Evolutionary conservation across 2,888 invertebrate species (phyloP).

Genomic region (Cremastobaeus sp.): DNA sequence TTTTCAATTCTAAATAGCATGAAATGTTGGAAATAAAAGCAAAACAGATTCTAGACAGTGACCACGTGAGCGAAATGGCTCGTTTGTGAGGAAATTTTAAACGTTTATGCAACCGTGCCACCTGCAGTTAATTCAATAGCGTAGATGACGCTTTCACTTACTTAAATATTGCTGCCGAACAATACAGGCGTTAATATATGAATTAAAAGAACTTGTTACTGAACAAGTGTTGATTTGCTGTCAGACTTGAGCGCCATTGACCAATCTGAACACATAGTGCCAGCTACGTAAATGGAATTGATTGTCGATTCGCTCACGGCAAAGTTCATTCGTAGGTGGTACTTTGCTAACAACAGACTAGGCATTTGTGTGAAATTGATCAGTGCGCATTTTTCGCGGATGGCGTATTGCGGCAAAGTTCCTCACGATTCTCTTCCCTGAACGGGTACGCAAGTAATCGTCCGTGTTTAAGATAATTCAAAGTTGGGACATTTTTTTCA

Average conservation of each 20-base stretch:
- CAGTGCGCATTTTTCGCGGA: background rate
- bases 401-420: constrained; percentile 13
- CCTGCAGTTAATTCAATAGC: background rate
- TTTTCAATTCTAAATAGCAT: background rate
- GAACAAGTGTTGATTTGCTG: too few species aligned
- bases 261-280: too few species aligned
- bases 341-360: background rate
- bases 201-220: too few species aligned
- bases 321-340: too few species aligned
- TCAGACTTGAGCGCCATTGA: too few species aligned
- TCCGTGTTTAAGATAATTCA: constrained; percentile 18
- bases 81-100: background rate
- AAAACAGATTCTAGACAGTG: constrained; percentile 26
- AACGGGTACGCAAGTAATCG: constrained; percentile 17
- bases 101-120: constrained; percentile 12
- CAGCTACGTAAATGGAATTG: too few species aligned
- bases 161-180: background rate
- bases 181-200: too few species aligned
- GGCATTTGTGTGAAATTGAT: background rate
- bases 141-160: constrained; percentile 3
- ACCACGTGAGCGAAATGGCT: constrained; percentile 6
- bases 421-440: constrained; percentile 28
- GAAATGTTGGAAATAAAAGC: too few species aligned
- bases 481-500: constrained; percentile 18
- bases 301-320: too few species aligned